Base-by-base conservation (phyloP, 1,140 invertebrate species). In the Bombus difficillimus region DNA sequence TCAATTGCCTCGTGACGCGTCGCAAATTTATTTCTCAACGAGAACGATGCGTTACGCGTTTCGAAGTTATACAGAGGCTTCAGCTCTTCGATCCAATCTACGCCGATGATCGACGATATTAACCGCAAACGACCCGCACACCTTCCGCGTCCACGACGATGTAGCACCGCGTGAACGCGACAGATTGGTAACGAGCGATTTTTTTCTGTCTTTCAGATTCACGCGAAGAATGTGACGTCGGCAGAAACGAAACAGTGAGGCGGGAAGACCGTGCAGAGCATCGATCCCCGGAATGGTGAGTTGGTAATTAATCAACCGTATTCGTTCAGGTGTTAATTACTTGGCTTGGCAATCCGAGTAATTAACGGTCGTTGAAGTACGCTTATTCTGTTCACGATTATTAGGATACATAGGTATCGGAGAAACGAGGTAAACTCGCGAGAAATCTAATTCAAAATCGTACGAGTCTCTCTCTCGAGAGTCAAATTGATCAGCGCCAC, bases 281-380 rank as follows among this genome's bases (percentile, higher is more conserved):
- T 2, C 57, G 57, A 57, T 32, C 18, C 57, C 69, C 75, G 66
- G 71, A 86, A 86, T 77, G 89, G 89, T 91, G 89, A 91, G 89
- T 90, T 83, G 86, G 28, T 86, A 82, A 90, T 89, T 83, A 89
- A 88, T 89, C 82, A 88, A 87, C 71, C 85, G 37, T 37, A 47
- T 64, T 66, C 66, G 53, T 43, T 37, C 86, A 86, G 85, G 90
- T 86, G 81, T 90, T 53, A 53, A 22, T 53, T 53, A 53, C 47
- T 91, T 88, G 75, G 81, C 81, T 68, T 78, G 75, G 64, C 78
- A 80, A 78, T 90, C 87, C 78, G 86, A 73, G 86, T 88, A 91
- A 91, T 90, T 90, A 89, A 72, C 87, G 75, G 71, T 88, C 75
- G 79, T 78, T 68, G 68, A 78, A 87, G 78, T 87, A 79, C 89